phyloP scores from a whole-genome alignment of 2,113 vertebrate genomes.

The Hepsetus odoe region DNA sequence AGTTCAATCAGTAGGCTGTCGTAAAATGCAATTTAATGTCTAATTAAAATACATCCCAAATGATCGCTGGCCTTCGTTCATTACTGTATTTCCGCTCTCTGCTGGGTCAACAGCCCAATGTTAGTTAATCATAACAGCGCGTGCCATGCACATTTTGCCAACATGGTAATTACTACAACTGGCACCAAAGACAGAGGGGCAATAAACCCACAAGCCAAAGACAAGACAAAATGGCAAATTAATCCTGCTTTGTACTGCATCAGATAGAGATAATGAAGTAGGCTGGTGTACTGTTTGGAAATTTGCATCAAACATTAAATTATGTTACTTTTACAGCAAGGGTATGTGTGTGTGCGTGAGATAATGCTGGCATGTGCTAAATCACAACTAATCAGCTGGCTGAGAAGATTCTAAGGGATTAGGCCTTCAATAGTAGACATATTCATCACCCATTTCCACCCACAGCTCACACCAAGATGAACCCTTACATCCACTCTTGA shows the following conservation, averaged over 20 bases:
- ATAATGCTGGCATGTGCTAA: background rate
- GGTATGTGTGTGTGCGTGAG: background rate
- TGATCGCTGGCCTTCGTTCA: constrained; percentile 8
- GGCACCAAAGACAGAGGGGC: constrained; percentile 18
- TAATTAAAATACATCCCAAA: constrained; percentile 2
- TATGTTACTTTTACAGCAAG: background rate
- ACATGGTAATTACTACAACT: constrained; percentile 42
- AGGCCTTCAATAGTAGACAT: constrained; percentile 21
- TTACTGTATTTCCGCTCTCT: constrained; percentile 26
- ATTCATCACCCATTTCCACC: constrained; percentile 11
- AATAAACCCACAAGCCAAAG: constrained; percentile 7
- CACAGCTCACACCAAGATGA: constrained; percentile 8
- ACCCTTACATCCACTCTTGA: constrained; percentile 32
- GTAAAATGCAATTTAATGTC: constrained; percentile 28
- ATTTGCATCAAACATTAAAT: background rate
- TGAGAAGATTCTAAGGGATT: background rate
- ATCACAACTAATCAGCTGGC: background rate
- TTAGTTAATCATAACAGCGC: constrained; percentile 46
- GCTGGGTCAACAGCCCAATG: constrained; percentile 39
- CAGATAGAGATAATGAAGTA: constrained; percentile 4
- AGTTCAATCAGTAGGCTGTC: background rate
- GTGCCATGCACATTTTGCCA: constrained; percentile 29
- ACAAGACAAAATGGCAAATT: constrained; percentile 25
- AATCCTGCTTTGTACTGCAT: constrained; percentile 5
- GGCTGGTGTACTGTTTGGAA: background rate